These are phyloP conservation scores for Noctilio leporinus DNA, from an alignment of 2,113 vertebrate species.

Conservation along the genomic window DNA sequence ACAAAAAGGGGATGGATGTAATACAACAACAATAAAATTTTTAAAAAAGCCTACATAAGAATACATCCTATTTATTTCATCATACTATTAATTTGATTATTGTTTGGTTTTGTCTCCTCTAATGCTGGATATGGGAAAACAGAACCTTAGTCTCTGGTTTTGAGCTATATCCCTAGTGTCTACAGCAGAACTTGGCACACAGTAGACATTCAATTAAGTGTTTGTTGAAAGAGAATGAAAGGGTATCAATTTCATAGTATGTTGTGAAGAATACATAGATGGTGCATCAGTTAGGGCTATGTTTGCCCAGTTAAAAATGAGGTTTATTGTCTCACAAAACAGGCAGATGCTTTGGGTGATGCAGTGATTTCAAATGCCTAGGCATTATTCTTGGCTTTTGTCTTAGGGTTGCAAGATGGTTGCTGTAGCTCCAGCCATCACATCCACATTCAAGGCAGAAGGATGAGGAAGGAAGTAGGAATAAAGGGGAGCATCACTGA, in stretches of 20 bases:
- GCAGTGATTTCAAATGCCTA: background rate
- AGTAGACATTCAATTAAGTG: background rate
- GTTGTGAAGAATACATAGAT: background rate
- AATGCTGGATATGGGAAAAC: background rate
- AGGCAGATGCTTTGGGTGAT: background rate
- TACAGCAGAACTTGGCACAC: background rate
- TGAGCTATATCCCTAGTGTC: too few relatives aligned
- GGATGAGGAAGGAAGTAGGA: background rate
- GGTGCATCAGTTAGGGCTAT: background rate
- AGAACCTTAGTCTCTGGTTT: background rate
- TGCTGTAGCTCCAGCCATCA: background rate
- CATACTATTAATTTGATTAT: background rate
- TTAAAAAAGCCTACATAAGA: too few relatives aligned
- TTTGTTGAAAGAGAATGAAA: background rate
- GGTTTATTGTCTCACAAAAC: background rate
- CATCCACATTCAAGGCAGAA: background rate
- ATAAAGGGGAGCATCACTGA: background rate
- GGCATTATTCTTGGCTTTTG: background rate
- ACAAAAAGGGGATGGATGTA: too few relatives aligned
- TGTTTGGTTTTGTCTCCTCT: background rate
- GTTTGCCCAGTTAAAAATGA: background rate
- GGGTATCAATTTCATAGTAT: background rate
- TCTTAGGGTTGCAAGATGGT: background rate
- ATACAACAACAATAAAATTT: too few relatives aligned
- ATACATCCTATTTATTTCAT: background rate